Evolutionary conservation across 23 tunicate species (phyloP), one percentile per base, ranked within the genome.

Genomic region (Halocynthia aurantium): DNA sequence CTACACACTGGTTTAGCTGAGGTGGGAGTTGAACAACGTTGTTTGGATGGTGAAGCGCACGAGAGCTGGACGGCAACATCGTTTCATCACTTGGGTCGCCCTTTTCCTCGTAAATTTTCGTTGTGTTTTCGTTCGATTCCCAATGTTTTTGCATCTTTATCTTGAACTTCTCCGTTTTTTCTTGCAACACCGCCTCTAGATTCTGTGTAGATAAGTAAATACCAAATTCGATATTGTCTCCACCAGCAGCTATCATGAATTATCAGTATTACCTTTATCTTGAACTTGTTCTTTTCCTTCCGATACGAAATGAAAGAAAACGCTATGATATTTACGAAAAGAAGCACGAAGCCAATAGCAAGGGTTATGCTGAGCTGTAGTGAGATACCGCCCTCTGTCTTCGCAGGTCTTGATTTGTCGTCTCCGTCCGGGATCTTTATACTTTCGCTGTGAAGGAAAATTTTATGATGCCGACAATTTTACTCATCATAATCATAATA

Each of bases 241-340:
- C 63, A 58, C n/a, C 1, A 58, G 15, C 4, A 58, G 63, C 17
- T 13, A n/a, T 15, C 2, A n/a, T 58, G n/a, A 58, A 58, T n/a
- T 58, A 58, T n/a, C 5, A 13, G 18, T 11, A 57, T 62, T 73
- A 92, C 98, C 88, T 92, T 81, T n/a, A 86, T 84, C 54, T 83
- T 17, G 63, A 67, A 87, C 58, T 80, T 84, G 69, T 92, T 80
- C 57, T 87, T 81, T 56, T 86, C 84, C 66, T 86, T 86, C 19
- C 70, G 91, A 52, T 92, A 92, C 13, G 88, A 82, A 52, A 92
- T 76, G 50, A 92, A 58, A 11, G 92, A 86, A 68, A 86, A 92
- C 7, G 85, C 89, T 57, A 89, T 84, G 55, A 89, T 89, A 84
- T 89, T 89, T 8, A 76, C 82, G 63, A 89, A 80, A 51, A 89